Percentiles rank a stretch among this genome's conserved stretches.
Evolutionary conservation across 2,797 vertebrate species (phyloP).

Genomic region (Cephalopachus bancanus): DNA sequence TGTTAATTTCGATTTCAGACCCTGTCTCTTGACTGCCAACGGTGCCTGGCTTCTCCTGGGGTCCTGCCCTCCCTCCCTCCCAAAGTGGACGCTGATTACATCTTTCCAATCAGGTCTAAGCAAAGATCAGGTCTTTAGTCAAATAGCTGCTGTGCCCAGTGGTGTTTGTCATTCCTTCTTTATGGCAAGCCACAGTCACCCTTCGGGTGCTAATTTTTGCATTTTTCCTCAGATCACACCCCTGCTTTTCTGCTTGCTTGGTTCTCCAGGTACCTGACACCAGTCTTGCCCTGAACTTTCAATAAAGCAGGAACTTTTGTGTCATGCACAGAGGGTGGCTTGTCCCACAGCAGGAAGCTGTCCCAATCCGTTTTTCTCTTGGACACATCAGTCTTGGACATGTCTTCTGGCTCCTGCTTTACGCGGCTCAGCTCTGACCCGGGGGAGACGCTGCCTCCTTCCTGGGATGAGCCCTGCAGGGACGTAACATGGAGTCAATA

Average conservation of each 20-base stretch:
- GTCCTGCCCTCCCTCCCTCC: no score
- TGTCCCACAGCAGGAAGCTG: background rate
- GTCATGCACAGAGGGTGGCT: background rate
- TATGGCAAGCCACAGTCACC: rapidly evolving
- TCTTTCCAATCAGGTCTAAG: background rate
- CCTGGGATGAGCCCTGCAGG: background rate
- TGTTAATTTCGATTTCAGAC: background rate
- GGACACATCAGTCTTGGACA: rapidly evolving
- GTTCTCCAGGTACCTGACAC: background rate
- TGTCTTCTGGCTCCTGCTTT: no score
- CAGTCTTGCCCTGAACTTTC: background rate
- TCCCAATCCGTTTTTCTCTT: background rate
- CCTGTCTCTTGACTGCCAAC: rapidly evolving
- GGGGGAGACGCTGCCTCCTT: background rate
- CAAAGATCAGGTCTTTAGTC: rapidly evolving
- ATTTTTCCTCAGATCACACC: rapidly evolving
- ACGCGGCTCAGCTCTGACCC: background rate
- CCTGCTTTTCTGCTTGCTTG: background rate
- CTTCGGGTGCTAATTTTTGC: rapidly evolving
- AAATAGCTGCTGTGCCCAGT: rapidly evolving
- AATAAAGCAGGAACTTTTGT: background rate
- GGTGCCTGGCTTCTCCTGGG: rapidly evolving
- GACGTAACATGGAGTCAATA: no score
- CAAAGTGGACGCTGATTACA: background rate
- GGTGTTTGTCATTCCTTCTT: rapidly evolving